Evolutionary conservation across 2,797 vertebrate genomes (phyloP).

Genomic region (Lateolabrax maculatus): DNA sequence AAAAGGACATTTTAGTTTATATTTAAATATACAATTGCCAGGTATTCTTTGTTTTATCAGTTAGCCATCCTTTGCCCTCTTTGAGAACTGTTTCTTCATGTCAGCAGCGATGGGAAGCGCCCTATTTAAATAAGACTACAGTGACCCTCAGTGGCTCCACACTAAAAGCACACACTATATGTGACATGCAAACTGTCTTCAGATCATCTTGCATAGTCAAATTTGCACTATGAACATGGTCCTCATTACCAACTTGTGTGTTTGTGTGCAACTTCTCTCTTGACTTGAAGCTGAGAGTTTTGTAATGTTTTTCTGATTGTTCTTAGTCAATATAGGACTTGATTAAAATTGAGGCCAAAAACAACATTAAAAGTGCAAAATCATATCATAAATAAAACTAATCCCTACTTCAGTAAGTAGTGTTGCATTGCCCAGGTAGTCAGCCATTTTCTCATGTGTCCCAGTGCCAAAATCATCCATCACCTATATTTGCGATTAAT

Average conservation of each 20-base stretch:
- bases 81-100: background rate
- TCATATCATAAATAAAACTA: too few species aligned
- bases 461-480: too few species aligned
- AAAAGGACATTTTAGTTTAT: background rate
- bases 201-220: background rate
- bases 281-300: too few species aligned
- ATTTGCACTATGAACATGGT: background rate
- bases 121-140: background rate
- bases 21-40: background rate
- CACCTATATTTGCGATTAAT: too few species aligned
- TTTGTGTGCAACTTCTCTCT: background rate
- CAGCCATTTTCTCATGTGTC: too few species aligned
- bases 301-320: too few species aligned
- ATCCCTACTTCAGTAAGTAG: too few species aligned
- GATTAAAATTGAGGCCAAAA: too few species aligned
- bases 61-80: background rate
- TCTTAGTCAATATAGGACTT: too few species aligned
- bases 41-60: background rate
- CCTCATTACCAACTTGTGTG: background rate
- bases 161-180: background rate
- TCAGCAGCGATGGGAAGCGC: background rate
- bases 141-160: slow-evolving; percentile 22
- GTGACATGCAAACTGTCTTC: background rate
- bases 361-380: too few species aligned
- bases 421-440: too few species aligned